Evolutionary conservation across 2,797 vertebrate species (phyloP), one percentile per base, ranked within the genome.

Genomic region (Squalus acanthias): DNA sequence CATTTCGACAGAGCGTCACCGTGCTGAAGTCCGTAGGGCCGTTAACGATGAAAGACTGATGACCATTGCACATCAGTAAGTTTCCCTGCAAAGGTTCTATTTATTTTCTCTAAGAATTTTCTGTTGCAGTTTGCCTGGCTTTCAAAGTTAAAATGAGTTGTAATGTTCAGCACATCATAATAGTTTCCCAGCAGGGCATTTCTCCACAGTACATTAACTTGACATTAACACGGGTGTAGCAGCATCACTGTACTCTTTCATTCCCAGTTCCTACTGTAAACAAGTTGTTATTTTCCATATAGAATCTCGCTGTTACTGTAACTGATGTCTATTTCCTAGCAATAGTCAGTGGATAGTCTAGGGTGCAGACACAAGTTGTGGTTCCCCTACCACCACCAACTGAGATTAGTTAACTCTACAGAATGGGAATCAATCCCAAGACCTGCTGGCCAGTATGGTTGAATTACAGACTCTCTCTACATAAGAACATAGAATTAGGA

Each of bases 61-160:
- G 96, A 99, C 99, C 3, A 99, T 99, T 93, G 99, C 99, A 15
- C 99, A 99, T 98, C 99, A 99, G 99, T 99, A 97, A 99, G 99
- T 98, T 96, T 88, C 97, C 96, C 79, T 96, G 96, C 96, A 97
- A 96, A 96, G 96, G 96, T 96, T 87, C 95, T 96, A 96, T 96
- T 96, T 96, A 96, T 96, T 97, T 96, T 95, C 74, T 96, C 96
- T 96, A 96, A 50, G 92, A 96, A 26, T 96, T n/a, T 97, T 57
- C 96, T 2, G 91, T 96, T 96, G 97, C 96, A 96, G 96, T 96
- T 67, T 96, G 96, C 87, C 70, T 97, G 96, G 96, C 95, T 53
- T 57, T 93, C 96, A 85, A 89, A 39, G 12, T 82, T 60, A 65
- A 96, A 85, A 57, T 85, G 53, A 67, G 96, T 87, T 96, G 96